These are phyloP conservation scores for Ennomos quercinarius DNA, from an alignment of 2,888 invertebrate genomes.

Conservation along the genomic window DNA sequence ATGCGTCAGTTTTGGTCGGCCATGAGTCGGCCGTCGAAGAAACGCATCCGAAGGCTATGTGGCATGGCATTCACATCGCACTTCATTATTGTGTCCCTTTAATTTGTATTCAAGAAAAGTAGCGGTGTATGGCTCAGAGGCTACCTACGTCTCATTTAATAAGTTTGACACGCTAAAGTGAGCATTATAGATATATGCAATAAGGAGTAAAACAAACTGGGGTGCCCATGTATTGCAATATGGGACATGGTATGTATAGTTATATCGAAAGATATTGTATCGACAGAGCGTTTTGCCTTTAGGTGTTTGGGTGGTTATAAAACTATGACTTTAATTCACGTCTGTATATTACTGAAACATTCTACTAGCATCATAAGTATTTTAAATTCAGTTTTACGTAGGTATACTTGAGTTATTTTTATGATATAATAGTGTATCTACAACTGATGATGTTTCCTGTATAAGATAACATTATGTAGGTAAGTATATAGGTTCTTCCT, in stretches of 20 bases:
- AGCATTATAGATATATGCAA: neutral
- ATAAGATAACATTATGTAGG: too few relatives aligned
- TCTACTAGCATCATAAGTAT: too few relatives aligned
- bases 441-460: too few relatives aligned
- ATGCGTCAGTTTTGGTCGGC: slow-evolving; percentile 23
- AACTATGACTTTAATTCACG: too few relatives aligned
- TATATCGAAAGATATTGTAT: slow-evolving; percentile 17
- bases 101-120: slow-evolving; percentile 63
- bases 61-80: slow-evolving; percentile 49
- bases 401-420: too few relatives aligned
- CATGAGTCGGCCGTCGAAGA: slow-evolving; percentile 36
- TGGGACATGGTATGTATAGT: slow-evolving; percentile 5
- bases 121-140: slow-evolving; percentile 45
- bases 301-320: too few relatives aligned
- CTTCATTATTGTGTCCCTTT: slow-evolving; percentile 53
- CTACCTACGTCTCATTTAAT: slow-evolving; percentile 18
- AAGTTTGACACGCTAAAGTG: slow-evolving; percentile 9
- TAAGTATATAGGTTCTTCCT: too few relatives aligned
- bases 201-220: slow-evolving; percentile 1
- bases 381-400: too few relatives aligned
- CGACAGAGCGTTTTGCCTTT: slow-evolving; percentile 5
- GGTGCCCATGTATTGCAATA: neutral
- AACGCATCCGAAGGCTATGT: slow-evolving; percentile 43
- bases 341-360: too few relatives aligned
- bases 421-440: too few relatives aligned